Conservation (phyloP, 1,140 invertebrate species). For the Yoshiicerus persimilis region DNA sequence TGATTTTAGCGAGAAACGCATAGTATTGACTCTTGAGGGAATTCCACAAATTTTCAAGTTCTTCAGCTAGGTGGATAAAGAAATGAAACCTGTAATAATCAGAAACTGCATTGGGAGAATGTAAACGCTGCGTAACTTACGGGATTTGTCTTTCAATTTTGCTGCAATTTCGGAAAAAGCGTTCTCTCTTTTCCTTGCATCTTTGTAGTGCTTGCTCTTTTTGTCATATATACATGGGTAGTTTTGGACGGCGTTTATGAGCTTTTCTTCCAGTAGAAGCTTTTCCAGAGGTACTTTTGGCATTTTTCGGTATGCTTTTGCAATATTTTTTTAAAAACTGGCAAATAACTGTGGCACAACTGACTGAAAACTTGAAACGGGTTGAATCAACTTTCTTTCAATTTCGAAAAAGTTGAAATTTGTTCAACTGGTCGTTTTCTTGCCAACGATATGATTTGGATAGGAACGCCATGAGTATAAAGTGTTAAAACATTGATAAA, state of each 20-base stretch:
- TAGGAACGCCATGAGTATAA: no score
- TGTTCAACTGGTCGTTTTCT: not conserved
- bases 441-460: not conserved
- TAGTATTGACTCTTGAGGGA: not conserved
- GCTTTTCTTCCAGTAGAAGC: not conserved
- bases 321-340: not conserved
- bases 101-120: not conserved
- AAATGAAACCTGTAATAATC: not conserved
- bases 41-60: not conserved
- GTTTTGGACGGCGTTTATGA: not conserved
- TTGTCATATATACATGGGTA: not conserved
- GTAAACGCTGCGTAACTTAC: not conserved
- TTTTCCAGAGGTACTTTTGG: not conserved
- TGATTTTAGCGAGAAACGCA: not conserved
- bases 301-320: not conserved
- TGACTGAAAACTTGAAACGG: no score
- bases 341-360: no score
- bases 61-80: not conserved
- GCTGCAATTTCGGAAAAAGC: not conserved
- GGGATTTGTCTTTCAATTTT: not conserved
- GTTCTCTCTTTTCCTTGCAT: not conserved
- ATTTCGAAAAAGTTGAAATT: not conserved
- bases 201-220: not conserved
- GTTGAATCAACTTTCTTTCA: not conserved
- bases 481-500: no score